Conservation (phyloP, 2,113 vertebrate genomes). For the Paradoxurus hermaphroditus region DNA sequence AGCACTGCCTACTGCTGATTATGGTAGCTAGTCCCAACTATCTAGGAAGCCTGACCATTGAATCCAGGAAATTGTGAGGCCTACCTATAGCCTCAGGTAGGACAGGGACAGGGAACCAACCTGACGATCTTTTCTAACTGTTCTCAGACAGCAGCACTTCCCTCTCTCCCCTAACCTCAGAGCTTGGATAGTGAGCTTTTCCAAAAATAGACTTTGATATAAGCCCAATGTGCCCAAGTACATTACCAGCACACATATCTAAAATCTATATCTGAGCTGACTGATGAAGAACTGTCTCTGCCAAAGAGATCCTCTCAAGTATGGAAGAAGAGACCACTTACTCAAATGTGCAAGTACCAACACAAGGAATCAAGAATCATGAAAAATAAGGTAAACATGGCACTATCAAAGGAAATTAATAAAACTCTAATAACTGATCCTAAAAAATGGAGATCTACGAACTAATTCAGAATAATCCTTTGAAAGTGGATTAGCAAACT, state of each 20-base stretch:
- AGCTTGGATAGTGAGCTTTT: background rate
- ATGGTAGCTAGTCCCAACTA: background rate
- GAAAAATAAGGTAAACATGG: background rate
- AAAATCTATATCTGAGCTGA: background rate
- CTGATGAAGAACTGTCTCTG: background rate
- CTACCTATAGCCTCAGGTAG: background rate
- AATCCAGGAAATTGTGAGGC: background rate
- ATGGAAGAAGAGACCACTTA: background rate
- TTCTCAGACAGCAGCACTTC: background rate
- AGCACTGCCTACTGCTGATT: background rate
- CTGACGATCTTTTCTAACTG: background rate
- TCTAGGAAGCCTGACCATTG: background rate
- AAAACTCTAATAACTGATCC: background rate
- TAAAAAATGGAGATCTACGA: background rate
- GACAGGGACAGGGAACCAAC: background rate
- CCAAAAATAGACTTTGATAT: background rate
- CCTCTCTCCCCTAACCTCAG: background rate
- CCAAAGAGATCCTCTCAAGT: background rate
- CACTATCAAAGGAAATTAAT: background rate
- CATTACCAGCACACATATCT: background rate
- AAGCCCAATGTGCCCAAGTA: background rate
- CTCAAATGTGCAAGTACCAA: background rate
- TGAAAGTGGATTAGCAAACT: background rate
- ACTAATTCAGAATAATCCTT: background rate
- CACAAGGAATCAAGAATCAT: background rate